Percentiles rank a stretch among this genome's conserved stretches.
Conservation (phyloP, 2,888 invertebrate genomes). For the Eristalis pertinax region DNA sequence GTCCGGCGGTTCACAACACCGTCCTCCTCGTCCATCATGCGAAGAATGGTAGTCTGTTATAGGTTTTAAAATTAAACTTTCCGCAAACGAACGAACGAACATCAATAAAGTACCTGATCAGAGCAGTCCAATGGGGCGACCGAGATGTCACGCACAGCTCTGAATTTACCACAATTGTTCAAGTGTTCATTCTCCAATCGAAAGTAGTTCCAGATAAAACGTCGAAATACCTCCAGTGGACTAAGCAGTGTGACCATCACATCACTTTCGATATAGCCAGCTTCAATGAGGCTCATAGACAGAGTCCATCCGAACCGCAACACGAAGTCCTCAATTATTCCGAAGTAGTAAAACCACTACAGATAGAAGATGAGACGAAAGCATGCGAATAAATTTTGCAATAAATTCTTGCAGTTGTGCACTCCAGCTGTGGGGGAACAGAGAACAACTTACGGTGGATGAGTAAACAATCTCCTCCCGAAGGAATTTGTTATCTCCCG, state of each 20-base stretch:
- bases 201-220: conserved; percentile 95
- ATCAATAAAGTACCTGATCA: conserved; percentile 83
- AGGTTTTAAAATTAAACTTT: conserved; percentile 27
- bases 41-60: conserved; percentile 81
- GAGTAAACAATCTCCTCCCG: conserved; percentile 91
- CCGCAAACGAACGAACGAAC: neutral
- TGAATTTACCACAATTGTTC: conserved; percentile 94
- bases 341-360: conserved; percentile 90
- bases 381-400: conserved; percentile 54
- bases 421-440: neutral
- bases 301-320: conserved; percentile 90
- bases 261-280: conserved; percentile 85
- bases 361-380: conserved; percentile 54
- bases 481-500: conserved; percentile 89
- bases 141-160: conserved; percentile 93
- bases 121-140: conserved; percentile 89
- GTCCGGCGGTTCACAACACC: conserved; percentile 79
- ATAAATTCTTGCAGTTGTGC: conserved; percentile 40
- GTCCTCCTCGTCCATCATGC: conserved; percentile 81
- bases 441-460: conserved; percentile 83
- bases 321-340: conserved; percentile 90
- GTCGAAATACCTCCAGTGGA: conserved; percentile 86
- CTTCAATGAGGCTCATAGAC: conserved; percentile 86
- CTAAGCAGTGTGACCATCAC: conserved; percentile 86
- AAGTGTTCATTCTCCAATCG: conserved; percentile 94